Evolutionary conservation across 2,113 vertebrate genomes (phyloP).

Genomic region (Vulpes lagopus): DNA sequence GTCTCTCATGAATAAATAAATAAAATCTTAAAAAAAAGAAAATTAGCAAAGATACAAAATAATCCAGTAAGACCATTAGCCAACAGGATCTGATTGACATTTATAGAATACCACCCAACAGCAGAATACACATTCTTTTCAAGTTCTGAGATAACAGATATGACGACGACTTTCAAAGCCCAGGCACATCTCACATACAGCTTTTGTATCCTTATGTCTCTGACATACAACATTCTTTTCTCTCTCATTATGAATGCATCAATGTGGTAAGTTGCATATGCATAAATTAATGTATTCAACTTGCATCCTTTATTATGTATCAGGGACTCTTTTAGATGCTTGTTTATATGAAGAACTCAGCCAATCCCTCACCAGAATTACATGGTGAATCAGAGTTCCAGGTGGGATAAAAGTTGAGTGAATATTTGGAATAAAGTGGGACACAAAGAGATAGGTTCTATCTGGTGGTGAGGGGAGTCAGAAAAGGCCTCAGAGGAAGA

Average conservation of each 20-base stretch:
- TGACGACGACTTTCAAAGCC: neutral
- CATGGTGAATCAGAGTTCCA: neutral
- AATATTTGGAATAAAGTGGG: neutral
- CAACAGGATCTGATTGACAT: neutral
- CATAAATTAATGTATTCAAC: conserved; percentile 2
- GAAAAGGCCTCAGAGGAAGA: neutral
- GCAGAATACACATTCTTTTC: neutral
- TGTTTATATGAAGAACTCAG: neutral
- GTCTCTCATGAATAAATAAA: too few species aligned
- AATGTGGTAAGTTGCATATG: neutral
- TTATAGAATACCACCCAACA: neutral
- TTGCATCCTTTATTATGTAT: neutral
- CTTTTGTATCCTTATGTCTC: neutral
- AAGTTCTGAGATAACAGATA: neutral
- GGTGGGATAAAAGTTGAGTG: neutral
- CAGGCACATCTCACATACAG: neutral
- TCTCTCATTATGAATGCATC: neutral
- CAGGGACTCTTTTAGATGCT: neutral
- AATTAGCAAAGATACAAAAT: neutral
- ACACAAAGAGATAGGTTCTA: neutral
- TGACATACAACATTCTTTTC: neutral
- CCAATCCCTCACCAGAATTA: neutral
- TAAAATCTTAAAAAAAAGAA: neutral
- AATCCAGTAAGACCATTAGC: neutral
- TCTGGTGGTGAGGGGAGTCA: neutral